phyloP scores from a whole-genome alignment of 2,113 vertebrate species.

The Nibea albiflora region DNA sequence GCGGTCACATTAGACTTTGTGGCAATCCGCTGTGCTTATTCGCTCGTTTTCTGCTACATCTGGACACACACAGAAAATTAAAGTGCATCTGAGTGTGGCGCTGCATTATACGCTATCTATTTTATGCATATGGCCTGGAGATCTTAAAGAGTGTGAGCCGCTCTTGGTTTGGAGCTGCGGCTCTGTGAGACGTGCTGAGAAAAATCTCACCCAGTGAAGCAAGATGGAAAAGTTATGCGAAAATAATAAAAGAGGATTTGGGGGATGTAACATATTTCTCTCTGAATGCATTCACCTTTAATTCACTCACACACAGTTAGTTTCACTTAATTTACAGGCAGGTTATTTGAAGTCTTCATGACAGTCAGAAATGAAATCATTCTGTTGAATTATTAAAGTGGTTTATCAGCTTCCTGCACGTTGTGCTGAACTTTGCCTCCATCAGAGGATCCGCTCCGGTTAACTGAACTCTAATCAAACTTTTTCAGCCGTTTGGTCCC shows the following conservation, averaged over 20 bases:
- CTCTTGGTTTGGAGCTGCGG: neutral
- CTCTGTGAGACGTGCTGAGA: slow-evolving; percentile 2
- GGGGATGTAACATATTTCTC: neutral
- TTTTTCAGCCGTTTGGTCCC: slow-evolving; percentile 21
- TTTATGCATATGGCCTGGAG: neutral
- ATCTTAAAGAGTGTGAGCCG: neutral
- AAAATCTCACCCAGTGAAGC: neutral
- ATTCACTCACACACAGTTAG: neutral
- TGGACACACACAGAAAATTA: slow-evolving; percentile 46
- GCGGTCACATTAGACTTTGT: neutral
- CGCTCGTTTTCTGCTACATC: slow-evolving; percentile 20
- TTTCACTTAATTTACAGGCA: neutral
- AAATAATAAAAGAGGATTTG: neutral
- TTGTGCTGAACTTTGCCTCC: neutral
- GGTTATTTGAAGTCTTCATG: neutral
- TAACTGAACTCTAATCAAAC: slow-evolving; percentile 25
- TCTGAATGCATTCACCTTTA: neutral
- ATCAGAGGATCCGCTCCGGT: neutral
- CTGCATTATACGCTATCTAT: slow-evolving; percentile 3
- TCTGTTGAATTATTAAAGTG: neutral
- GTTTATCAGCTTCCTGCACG: neutral
- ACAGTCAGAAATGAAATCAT: neutral
- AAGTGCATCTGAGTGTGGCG: slow-evolving; percentile 52
- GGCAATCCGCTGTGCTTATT: neutral
- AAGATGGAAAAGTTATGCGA: neutral